Conservation (phyloP, 2,113 vertebrate species). For the Serilophus lunatus region DNA sequence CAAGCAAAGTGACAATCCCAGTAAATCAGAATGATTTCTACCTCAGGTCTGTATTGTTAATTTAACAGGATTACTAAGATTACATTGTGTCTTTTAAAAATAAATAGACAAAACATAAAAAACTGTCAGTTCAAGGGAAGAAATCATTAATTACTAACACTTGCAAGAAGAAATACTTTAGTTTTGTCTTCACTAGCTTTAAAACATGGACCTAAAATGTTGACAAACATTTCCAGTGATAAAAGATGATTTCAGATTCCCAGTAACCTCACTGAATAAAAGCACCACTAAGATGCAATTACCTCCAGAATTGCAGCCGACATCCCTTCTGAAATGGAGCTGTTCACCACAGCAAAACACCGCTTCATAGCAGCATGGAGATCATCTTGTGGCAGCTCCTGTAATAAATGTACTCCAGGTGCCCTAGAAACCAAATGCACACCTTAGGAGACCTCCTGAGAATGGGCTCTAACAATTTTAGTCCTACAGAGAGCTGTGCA, state of each 20-base stretch:
- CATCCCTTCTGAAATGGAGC: slow-evolving; percentile 93
- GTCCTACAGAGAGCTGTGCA: not conserved
- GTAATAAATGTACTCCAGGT: slow-evolving; percentile 81
- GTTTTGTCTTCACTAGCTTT: not conserved
- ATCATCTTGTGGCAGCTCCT: slow-evolving; percentile 80
- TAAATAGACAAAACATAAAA: not conserved
- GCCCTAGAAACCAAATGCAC: slow-evolving; percentile 61
- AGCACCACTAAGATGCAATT: not conserved
- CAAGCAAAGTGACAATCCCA: not conserved
- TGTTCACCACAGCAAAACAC: slow-evolving; percentile 88
- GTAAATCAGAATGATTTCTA: slow-evolving; percentile 14
- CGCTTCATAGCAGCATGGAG: slow-evolving; percentile 83
- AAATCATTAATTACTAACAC: not conserved
- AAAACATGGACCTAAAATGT: rapidly evolving
- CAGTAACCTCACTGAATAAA: not conserved
- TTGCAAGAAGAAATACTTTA: not conserved
- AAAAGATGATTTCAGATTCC: not conserved
- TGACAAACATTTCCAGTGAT: not conserved
- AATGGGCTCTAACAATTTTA: not conserved
- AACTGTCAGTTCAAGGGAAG: not conserved
- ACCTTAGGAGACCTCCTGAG: not conserved
- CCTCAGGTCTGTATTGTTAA: not conserved
- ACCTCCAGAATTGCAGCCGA: slow-evolving; percentile 95
- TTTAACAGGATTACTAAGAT: not conserved
- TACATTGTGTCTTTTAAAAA: not conserved